Evolutionary conservation across 2,113 vertebrate genomes (phyloP).

Genomic region (Tragelaphus scriptus): DNA sequence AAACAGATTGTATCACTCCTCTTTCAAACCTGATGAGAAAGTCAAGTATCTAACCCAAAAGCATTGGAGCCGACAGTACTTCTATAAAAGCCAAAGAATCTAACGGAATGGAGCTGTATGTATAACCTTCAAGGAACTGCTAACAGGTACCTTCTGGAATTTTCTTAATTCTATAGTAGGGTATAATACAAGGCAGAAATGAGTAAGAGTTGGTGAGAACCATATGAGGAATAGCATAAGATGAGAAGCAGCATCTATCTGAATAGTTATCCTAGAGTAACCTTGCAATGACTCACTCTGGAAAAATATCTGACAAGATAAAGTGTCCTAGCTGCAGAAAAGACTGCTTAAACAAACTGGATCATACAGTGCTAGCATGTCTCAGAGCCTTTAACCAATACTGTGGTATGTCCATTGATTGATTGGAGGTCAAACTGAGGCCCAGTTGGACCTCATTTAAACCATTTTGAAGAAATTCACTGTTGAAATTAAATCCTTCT

Average conservation of each 20-base stretch:
- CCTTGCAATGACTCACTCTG: not conserved
- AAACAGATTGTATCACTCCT: not conserved
- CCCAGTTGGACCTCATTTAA: not conserved
- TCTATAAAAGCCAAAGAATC: not conserved
- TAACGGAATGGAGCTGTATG: not conserved
- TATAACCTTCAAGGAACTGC: not conserved
- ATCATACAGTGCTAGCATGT: not conserved
- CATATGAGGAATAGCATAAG: not conserved
- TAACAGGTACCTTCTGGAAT: not conserved
- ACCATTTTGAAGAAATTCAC: not conserved
- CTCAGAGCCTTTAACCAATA: not conserved
- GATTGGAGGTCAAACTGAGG: not conserved
- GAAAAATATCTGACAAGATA: not conserved
- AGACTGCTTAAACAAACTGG: not conserved
- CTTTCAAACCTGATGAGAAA: not conserved
- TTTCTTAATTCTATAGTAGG: not conserved
- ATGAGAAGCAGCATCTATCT: not conserved
- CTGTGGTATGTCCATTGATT: not conserved
- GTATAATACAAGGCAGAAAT: not conserved
- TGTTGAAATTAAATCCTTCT: not conserved
- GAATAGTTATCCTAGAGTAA: not conserved
- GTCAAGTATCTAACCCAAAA: not conserved
- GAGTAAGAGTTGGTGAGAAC: not conserved
- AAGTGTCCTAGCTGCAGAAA: not conserved
- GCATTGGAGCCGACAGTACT: not conserved